A percentile compares a stretch with the other conserved stretches of the same genome.
These are phyloP conservation scores for Spizaetus ornatus DNA, from an alignment of 2,113 vertebrate species.

Conservation along the genomic window DNA sequence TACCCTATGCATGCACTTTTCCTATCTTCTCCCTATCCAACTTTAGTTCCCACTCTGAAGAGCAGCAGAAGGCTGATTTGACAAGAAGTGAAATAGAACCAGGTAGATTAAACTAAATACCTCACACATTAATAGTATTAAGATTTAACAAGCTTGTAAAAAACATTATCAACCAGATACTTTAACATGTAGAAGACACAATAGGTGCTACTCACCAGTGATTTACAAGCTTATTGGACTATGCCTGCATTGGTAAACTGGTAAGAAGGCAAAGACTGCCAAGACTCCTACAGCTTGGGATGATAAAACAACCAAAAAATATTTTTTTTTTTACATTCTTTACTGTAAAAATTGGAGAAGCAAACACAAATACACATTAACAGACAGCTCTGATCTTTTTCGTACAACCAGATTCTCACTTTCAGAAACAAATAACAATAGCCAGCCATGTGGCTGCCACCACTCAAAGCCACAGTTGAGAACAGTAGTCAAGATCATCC, in stretches of 20 bases:
- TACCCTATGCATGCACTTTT: rapidly evolving
- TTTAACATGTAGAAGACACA: background rate
- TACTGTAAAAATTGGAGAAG: background rate
- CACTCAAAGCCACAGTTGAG: background rate
- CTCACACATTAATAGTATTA: background rate
- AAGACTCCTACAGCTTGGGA: background rate
- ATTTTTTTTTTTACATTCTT: background rate
- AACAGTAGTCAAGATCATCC: background rate
- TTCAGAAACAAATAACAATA: background rate
- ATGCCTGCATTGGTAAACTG: background rate
- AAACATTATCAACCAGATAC: background rate
- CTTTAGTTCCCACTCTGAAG: background rate
- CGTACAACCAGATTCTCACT: background rate
- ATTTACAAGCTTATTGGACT: background rate
- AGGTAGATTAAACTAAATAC: background rate
- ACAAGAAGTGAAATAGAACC: background rate
- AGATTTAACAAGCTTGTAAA: background rate
- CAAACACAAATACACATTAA: background rate
- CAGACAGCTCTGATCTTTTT: background rate
- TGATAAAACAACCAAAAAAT: background rate
- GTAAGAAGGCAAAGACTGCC: background rate
- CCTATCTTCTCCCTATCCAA: background rate
- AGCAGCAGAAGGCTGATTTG: background rate
- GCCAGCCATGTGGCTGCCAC: background rate
- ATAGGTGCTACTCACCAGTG: background rate